These are phyloP conservation scores for Etheostoma spectabile DNA, from an alignment of 2,113 vertebrate genomes.

Conservation along the genomic window DNA sequence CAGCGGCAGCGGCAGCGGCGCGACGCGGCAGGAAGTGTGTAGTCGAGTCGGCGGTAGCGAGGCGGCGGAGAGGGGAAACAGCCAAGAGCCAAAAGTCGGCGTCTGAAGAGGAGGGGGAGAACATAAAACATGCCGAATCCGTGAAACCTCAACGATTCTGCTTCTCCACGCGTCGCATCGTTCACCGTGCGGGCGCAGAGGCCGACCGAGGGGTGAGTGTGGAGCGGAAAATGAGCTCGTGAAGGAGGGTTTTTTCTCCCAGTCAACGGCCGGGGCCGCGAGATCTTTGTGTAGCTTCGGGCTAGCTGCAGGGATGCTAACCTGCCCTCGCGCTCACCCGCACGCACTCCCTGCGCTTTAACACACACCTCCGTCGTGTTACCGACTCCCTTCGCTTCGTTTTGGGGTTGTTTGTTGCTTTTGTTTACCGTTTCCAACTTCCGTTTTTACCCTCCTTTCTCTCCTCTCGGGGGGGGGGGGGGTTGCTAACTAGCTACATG, in stretches of 20 bases:
- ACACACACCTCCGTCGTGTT: background rate
- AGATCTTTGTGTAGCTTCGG: slow-evolving; percentile 85
- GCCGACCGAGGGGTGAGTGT: slow-evolving; percentile 78
- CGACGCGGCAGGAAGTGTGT: slow-evolving; percentile 83
- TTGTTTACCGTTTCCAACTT: slow-evolving; percentile 41
- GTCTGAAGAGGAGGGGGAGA: slow-evolving; percentile 52
- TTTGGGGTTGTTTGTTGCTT: background rate
- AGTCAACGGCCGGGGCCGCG: slow-evolving; percentile 66
- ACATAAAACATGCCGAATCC: slow-evolving; percentile 69
- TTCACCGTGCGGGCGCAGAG: slow-evolving; percentile 38
- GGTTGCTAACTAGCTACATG: slow-evolving; percentile 65
- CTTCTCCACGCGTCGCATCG: slow-evolving; percentile 40
- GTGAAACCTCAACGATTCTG: slow-evolving; percentile 53
- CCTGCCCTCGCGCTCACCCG: background rate
- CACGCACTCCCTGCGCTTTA: background rate
- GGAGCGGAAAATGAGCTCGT: slow-evolving; percentile 20
- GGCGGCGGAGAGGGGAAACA: slow-evolving; percentile 34
- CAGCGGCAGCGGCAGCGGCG: slow-evolving; percentile 39
- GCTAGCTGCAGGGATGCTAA: slow-evolving; percentile 69
- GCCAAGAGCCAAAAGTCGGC: slow-evolving; percentile 70
- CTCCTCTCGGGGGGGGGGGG: slow-evolving; percentile 67
- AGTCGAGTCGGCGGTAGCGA: slow-evolving; percentile 59
- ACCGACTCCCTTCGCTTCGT: background rate
- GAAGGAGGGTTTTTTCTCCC: slow-evolving; percentile 54
- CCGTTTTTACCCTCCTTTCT: slow-evolving; percentile 41